A percentile compares a stretch with the other conserved stretches of the same genome.
These are phyloP conservation scores for Ornithoptera alexandrae DNA, from an alignment of 2,888 invertebrate species.

Conservation along the genomic window DNA sequence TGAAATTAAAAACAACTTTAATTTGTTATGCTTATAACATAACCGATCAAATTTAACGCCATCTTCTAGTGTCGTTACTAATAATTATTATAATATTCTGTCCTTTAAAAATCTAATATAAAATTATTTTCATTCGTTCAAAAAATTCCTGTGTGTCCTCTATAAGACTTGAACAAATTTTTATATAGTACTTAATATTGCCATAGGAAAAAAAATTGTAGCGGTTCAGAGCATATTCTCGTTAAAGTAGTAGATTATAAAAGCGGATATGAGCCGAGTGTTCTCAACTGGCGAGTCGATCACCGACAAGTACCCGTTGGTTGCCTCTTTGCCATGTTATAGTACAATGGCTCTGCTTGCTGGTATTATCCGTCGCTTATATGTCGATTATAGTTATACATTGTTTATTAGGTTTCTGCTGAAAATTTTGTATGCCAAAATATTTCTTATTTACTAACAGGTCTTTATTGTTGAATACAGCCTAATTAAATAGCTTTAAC, in stretches of 20 bases:
- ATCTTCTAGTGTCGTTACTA: too few species aligned
- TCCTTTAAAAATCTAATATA: too few species aligned
- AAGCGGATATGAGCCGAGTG: constrained; percentile 66
- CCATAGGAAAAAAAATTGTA: not conserved
- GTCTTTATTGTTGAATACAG: too few species aligned
- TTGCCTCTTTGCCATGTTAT: constrained; percentile 35
- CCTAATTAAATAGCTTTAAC: too few species aligned
- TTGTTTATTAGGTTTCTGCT: not conserved
- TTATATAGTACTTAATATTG: not conserved
- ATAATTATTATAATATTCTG: too few species aligned
- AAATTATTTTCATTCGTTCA: too few species aligned
- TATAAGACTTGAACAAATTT: too few species aligned
- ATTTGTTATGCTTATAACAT: too few species aligned
- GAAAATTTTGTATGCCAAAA: not conserved
- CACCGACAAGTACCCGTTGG: constrained; percentile 51
- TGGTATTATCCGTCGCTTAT: constrained; percentile 24
- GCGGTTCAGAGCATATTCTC: constrained; percentile 28
- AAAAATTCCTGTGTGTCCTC: too few species aligned
- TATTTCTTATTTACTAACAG: not conserved
- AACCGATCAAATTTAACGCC: too few species aligned
- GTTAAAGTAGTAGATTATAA: constrained; percentile 47
- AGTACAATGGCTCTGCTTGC: constrained; percentile 34
- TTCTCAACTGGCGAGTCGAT: constrained; percentile 59
- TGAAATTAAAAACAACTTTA: not conserved
- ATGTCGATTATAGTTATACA: not conserved